Base-by-base conservation (phyloP, 1,140 invertebrate genomes). In the Himalopsyche phryganea region DNA sequence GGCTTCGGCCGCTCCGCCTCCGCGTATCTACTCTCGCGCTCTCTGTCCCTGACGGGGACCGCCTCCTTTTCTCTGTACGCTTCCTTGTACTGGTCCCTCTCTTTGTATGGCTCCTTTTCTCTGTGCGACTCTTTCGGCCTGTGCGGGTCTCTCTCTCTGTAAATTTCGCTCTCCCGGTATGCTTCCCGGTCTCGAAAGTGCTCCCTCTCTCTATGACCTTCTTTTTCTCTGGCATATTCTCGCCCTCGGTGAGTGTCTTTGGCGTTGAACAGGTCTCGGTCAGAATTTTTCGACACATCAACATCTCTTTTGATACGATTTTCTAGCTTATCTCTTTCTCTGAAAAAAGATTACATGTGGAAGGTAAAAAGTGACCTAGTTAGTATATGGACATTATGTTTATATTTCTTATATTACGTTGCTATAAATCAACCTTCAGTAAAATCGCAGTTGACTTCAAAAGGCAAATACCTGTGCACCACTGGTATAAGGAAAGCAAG, bases 51-150 rank as follows among this genome's bases (percentile, higher is more conserved):
- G 14, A 63, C 63, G 33, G 59, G 50, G 44, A 62, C 65, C 19
- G 53, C 35, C 11, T 66, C 61, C 56, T 73, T 74, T 20, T 71
- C 65, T 49, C 71, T 68, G 45, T 66, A 71, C 65, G 58, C 68
- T 66, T 80, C 77, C 62, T 75, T 71, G 63, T 57, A 70, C 56
- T 60, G 66, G 50, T 74, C 76, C 65, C 79, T 78, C 7, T 80
- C 75, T 63, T 75, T 76, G 56, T 74, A 73, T n/a, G 57, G 52
- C 61, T 65, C 64, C 47, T 73, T 62, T 40, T 61, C 62, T 40
- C 62, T 47, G 46, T 66, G 66, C 14, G 48, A 33, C n/a, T 66
- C 61, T 58, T 73, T 74, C 71, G 66, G 45, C 71, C 63, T 53
- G 57, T 66, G 53, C 18, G 59, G 55, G 35, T 75, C 70, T 59